Conservation (phyloP, 2,113 vertebrate species). For the Caretta caretta region DNA sequence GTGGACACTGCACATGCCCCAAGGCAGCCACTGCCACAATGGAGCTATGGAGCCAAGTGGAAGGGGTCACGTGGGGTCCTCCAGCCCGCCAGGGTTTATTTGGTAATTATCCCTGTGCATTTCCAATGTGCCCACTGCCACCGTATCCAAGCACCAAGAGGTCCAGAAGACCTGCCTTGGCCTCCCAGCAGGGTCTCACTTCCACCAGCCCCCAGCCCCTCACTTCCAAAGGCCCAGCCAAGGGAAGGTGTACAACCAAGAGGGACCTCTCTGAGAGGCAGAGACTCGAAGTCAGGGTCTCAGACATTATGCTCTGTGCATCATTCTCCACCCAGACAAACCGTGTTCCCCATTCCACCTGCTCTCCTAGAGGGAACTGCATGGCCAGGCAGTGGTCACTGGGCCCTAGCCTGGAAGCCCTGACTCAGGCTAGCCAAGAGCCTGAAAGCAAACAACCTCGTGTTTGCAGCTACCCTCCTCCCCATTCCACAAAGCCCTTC, state of each 20-base stretch:
- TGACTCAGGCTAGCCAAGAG: slow-evolving; percentile 28
- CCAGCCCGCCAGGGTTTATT: not conserved
- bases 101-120: not conserved
- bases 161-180: not conserved
- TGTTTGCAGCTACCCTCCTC: too few species aligned
- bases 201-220: not conserved
- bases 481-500: not conserved
- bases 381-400: not conserved
- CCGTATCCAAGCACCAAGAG: not conserved
- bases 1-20: too few species aligned
- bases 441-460: not conserved
- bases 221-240: too few species aligned
- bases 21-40: too few species aligned
- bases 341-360: not conserved
- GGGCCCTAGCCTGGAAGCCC: not conserved
- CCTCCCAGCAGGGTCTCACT: not conserved
- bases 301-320: not conserved
- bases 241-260: too few species aligned
- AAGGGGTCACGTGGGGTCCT: too few species aligned
- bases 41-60: not conserved
- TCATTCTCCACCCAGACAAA: not conserved
- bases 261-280: not conserved
- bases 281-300: not conserved
- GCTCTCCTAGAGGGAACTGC: not conserved
- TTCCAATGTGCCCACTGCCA: not conserved